Percentiles rank a stretch among this genome's conserved stretches.
phyloP scores from a whole-genome alignment of 2,797 vertebrate species.

The Enteromius unitaeniatus region DNA sequence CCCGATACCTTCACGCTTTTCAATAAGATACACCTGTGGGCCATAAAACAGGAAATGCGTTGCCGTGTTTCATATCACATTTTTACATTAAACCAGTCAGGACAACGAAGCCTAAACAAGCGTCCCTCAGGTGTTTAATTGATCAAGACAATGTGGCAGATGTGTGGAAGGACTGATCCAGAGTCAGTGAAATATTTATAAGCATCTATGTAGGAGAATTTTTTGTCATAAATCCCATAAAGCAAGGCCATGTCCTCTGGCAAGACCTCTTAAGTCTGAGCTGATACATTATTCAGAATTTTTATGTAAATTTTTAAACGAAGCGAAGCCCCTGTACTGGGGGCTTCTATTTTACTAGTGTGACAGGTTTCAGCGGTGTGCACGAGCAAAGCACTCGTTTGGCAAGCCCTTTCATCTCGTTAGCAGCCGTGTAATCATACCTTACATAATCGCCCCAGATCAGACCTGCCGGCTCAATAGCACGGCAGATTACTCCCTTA shows the following conservation, averaged over 20 bases:
- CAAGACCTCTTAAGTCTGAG: slow-evolving; percentile 64
- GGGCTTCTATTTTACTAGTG: slow-evolving; percentile 57
- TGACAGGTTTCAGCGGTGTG: slow-evolving; percentile 62
- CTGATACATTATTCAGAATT: slow-evolving; percentile 71
- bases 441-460: slow-evolving; percentile 55
- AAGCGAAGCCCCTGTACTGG: slow-evolving; percentile 39
- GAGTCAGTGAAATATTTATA: slow-evolving; percentile 73
- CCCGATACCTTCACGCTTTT: neutral
- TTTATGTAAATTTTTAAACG: slow-evolving; percentile 71
- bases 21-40: neutral
- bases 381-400: slow-evolving; percentile 49
- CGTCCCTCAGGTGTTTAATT: slow-evolving; percentile 66
- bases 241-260: slow-evolving; percentile 69
- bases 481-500: slow-evolving; percentile 42
- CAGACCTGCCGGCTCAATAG: slow-evolving; percentile 44
- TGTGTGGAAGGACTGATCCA: slow-evolving; percentile 68
- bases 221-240: slow-evolving; percentile 70
- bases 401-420: slow-evolving; percentile 64
- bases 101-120: slow-evolving; percentile 26
- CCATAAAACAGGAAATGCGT: slow-evolving; percentile 18
- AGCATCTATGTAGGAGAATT: slow-evolving; percentile 64
- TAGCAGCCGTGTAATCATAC: slow-evolving; percentile 56
- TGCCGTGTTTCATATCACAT: slow-evolving; percentile 6
- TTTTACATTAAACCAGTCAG: slow-evolving; percentile 18
- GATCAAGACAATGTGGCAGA: slow-evolving; percentile 73